Evolutionary conservation across 2,888 invertebrate genomes (phyloP).

Genomic region (Pyralis farinalis): DNA sequence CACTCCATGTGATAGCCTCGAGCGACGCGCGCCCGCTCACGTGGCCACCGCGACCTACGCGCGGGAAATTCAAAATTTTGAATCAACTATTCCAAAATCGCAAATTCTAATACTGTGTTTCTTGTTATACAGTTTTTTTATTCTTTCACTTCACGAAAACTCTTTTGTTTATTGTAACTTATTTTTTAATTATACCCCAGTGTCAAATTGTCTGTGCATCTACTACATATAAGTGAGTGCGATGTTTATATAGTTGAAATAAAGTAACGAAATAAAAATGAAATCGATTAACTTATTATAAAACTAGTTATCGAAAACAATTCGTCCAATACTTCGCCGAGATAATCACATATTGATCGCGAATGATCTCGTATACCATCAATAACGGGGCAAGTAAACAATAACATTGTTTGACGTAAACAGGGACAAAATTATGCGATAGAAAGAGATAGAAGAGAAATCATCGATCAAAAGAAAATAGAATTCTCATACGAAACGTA

Average conservation of each 20-base stretch:
- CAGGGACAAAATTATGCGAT: conserved; percentile 34
- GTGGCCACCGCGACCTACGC: conserved; percentile 34
- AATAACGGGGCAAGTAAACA: conserved; percentile 72
- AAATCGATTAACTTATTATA: not conserved
- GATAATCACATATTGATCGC: conserved; percentile 57
- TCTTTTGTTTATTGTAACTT: conserved; percentile 1
- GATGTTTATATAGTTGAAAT: not conserved
- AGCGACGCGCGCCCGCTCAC: conserved; percentile 64
- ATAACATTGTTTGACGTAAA: conserved; percentile 67
- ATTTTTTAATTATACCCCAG: conserved; percentile 4
- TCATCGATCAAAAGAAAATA: conserved; percentile 71
- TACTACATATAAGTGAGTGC: not conserved
- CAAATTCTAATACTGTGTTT: conserved; percentile 5
- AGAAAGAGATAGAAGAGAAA: conserved; percentile 46
- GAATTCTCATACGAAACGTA: conserved; percentile 77
- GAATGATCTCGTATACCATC: conserved; percentile 56
- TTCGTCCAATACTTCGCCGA: conserved; percentile 19
- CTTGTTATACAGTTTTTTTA: not conserved
- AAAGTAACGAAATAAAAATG: not conserved
- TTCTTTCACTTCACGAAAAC: too few species aligned
- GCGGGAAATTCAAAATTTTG: conserved; percentile 50
- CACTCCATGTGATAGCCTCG: conserved; percentile 78
- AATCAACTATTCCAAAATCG: conserved; percentile 22
- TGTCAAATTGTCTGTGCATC: too few species aligned
- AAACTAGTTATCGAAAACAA: conserved; percentile 10